Evolutionary conservation across 2,113 vertebrate species (phyloP).

Genomic region (Todiramphus saurophagus): DNA sequence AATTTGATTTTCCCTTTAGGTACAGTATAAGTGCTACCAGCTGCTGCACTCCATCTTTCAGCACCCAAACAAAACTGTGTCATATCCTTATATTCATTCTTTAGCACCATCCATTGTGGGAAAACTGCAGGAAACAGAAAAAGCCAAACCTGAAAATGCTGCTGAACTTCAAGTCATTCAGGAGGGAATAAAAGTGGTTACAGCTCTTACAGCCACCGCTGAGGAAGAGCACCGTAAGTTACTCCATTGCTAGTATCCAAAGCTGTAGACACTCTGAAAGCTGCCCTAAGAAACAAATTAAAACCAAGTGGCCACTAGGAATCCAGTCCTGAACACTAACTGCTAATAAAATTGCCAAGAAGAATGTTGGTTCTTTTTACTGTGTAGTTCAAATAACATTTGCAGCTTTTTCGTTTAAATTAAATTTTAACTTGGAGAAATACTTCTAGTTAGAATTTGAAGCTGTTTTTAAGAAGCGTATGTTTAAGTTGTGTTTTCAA

Average conservation of each 20-base stretch:
- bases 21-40: conserved; percentile 84
- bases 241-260: background rate
- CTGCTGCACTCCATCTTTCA: conserved; percentile 88
- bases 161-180: conserved; percentile 85
- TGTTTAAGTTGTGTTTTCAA: conserved; percentile 3
- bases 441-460: background rate
- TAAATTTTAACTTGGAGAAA: background rate
- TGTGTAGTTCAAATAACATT: background rate
- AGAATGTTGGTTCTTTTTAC: background rate
- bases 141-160: conserved; percentile 80
- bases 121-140: conserved; percentile 84
- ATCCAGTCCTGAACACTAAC: background rate
- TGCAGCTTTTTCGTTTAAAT: background rate
- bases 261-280: background rate
- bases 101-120: conserved; percentile 80
- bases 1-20: conserved; percentile 69
- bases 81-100: conserved; percentile 85
- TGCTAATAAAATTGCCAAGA: background rate
- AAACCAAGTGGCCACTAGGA: background rate
- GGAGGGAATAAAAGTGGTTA: conserved; percentile 84
- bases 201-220: conserved; percentile 79
- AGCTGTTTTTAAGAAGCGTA: background rate
- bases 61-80: conserved; percentile 74
- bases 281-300: background rate
- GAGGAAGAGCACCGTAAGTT: conserved; percentile 84